Evolutionary conservation across 1,140 invertebrate species (phyloP), one percentile per base, ranked within the genome.

Genomic region (Ostrea edulis): DNA sequence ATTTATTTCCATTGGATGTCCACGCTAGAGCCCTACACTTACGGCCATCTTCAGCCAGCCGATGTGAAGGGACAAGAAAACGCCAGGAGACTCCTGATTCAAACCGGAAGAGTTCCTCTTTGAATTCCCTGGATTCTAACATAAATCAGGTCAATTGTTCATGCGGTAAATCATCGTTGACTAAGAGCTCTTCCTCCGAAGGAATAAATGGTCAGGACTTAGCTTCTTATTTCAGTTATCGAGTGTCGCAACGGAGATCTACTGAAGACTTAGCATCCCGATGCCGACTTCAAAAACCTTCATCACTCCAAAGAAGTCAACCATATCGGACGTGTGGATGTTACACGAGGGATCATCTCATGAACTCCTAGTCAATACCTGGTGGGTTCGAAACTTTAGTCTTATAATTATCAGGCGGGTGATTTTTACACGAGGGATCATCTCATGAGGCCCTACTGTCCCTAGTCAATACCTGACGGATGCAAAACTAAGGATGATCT

Each of bases 241-340:
- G 82, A 11, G 52, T 83, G n/a, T 83, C 44, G 82, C 20, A 83
- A 20, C 35, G 82, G n/a, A 52, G 52, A 20, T 52, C 44, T 20
- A 35, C 22, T 8, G 52, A 52, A n/a, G 82, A 83, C n/a, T 22
- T 52, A 2, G 44, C n/a, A 8, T 83, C 52, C 20, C 51, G 82
- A 11, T 52, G 82, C 12, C 17, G 22, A 54, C 82, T 83, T 11
- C 11, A 83, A 22, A 52, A 52, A 54, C 82, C 82, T 14, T 52
- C 25, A 0, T 83, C 82, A 53, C 82, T 83, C n/a, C 44, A 83
- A 22, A 83, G 82, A 83, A 83, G 82, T 53, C 44, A 83, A 53
- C 44, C 44, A n/a, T 53, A 53, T 25, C 22, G 82, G 29, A 20
- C 51, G 11, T 83, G 82, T 83, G 82, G 82, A 52, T 83, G 82